phyloP scores from a whole-genome alignment of 1,140 invertebrate species.

The Drosophila kurseongensis region DNA sequence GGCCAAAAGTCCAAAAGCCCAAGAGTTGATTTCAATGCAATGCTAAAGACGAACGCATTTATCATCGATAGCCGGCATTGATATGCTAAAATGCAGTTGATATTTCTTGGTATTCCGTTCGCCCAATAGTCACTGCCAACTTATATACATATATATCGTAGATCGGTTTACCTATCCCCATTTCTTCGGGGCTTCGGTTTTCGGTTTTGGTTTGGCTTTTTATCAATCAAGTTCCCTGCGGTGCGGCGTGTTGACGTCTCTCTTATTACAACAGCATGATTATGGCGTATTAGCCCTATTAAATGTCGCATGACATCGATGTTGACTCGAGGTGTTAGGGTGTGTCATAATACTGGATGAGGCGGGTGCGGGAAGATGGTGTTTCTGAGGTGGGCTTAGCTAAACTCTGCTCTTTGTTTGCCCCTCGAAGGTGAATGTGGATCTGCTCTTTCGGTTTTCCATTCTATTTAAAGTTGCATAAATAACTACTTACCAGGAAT shows the following conservation, averaged over 20 bases:
- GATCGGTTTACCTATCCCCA: conserved; percentile 27
- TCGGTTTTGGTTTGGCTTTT: conserved; percentile 32
- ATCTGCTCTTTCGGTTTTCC: background rate
- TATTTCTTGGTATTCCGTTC: conserved; percentile 32
- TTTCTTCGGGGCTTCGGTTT: conserved; percentile 18
- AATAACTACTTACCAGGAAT: conserved; percentile 8
- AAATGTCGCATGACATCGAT: conserved; percentile 61
- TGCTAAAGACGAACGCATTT: conserved; percentile 53
- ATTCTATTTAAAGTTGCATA: conserved; percentile 2
- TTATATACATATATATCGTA: conserved; percentile 2
- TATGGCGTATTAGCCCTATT: conserved; percentile 78
- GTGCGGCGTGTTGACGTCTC: conserved; percentile 78
- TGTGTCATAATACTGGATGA: conserved; percentile 61
- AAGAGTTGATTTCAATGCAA: conserved; percentile 28
- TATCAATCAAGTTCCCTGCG: conserved; percentile 78
- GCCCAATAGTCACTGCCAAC: conserved; percentile 18
- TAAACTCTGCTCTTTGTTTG: conserved; percentile 7
- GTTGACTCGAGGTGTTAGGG: conserved; percentile 59
- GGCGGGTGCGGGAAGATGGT: background rate
- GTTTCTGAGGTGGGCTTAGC: conserved; percentile 6
- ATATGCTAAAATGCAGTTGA: conserved; percentile 63
- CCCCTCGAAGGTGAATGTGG: background rate
- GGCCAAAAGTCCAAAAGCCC: conserved; percentile 1
- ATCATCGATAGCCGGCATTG: conserved; percentile 50
- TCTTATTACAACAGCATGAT: conserved; percentile 79